Base-by-base conservation (phyloP, 2,113 vertebrate species). In the Mixornis gularis region DNA sequence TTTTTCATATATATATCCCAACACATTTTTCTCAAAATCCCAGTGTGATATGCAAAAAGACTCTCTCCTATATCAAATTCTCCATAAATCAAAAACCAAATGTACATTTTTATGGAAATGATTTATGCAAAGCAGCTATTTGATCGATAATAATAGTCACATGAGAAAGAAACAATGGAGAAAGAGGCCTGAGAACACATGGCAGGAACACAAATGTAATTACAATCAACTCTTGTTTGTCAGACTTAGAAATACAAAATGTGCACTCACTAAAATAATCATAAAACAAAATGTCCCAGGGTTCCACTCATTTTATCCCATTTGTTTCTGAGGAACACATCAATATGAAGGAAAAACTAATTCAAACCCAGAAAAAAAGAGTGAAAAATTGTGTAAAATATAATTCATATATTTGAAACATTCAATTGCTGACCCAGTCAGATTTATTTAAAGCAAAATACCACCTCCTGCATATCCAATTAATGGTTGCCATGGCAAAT, bases 401-500 rank as follows among this genome's bases (percentile, higher is more conserved):
- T 65, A 82, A 86, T 81, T 72, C 1, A 73, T 79, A n/a, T 82
- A 79, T 93, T 92, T 79, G 65, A 92, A 93, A 87, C 51, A 27
- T 69, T 85, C 65, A 66, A 26, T 91, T 94, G 59, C 80, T 96
- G 94, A 95, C 70, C 84, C 25, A 66, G 78, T 51, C 84, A 92
- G 62, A 79, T 92, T 94, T 95, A 95, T 91, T 93, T 92, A 94
- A 94, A 92, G 73, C 6, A 84, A 94, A 95, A 93, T 56, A 92
- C 34, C 38, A 82, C 70, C 34, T 89, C 19, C 78, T 85, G 80
- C 80, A 93, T 91, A 96, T 84, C 84, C 74, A 95, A 89, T 94
- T 96, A 96, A 95, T 82, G 70, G 94, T 96, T 96, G n/a, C 73
- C 87, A 95, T 96, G 84, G 95, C 66, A 94, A 95, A 91, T 89